Base-by-base conservation (phyloP, 2,888 invertebrate species). In the Isoperla grammatica region DNA sequence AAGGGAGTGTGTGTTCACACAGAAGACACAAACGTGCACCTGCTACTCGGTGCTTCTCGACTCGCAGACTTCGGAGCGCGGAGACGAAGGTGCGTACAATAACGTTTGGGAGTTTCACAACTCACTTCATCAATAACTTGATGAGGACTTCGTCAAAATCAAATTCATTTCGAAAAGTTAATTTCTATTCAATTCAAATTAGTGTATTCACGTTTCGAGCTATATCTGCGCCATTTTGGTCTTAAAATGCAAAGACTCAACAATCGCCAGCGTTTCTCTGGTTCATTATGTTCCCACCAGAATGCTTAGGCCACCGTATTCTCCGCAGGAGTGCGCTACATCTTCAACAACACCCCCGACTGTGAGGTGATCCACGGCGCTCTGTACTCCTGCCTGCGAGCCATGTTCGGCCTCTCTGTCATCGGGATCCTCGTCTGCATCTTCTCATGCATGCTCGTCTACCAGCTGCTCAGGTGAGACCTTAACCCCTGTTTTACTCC, bases 401-500 rank as follows among this genome's bases (percentile, higher is more conserved):
- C 91, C 0, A 87, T 94, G 69, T 94, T 94, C 75, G 93, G 92
- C n/a, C 80, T 93, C 35, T 92, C 92, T 0, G 93, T 94, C 20
- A 88, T 89, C 66, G 93, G 93, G 0, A 93, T 94, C 35, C 81
- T 94, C 39, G 88, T 93, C 53, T 93, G 92, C 75, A 92, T 94
- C 66, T 93, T 92, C 73, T 90, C 92, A 65, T 90, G 91, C 71
- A 93, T 94, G 93, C 82, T 94, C 59, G 89, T 93, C 9, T 94
- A 93, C 71, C 93, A 94, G 73, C 78, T 94, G 63, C 76, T 91
- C 56, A 88, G 87, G 87, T 87, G 71, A 69, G 69, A 62, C 15
- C 43, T 35, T 20, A 40, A 15, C 37, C 22, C 43, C 11, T 11
- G 8, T 11, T 37, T 11, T 37, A 37, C 37, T 11, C 37, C 8